Base-by-base conservation (phyloP, 2,113 vertebrate genomes). In the Phyllostomus discolor region DNA sequence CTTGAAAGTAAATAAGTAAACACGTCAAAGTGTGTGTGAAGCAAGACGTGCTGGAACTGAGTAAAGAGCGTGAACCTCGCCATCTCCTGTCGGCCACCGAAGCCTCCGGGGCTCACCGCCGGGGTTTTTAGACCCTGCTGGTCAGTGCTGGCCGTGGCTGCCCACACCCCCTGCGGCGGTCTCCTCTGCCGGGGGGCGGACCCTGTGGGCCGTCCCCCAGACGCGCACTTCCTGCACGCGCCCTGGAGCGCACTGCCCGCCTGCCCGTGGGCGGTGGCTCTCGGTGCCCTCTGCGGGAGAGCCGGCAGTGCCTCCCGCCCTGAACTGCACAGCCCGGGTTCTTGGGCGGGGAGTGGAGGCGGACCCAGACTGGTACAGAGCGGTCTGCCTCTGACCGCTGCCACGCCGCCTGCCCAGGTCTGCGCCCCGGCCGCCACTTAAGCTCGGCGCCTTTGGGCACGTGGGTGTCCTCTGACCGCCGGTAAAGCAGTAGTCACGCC, bases 221-320 rank as follows among this genome's bases (percentile, higher is more conserved):
- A 2, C 38, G 2, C 22, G 41, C 50, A 12, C 28, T 69, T 76
- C 19, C 83, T 15, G 0, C 1, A 0, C 5, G 19, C 54, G 78
- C 11, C 2, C 8, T 1, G 0, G n/a, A 62, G 73, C 11, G 0
- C 4, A 2, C 78, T 4, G 3, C 0, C 0, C 35, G 31, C 5
- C 0, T 62, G 78, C 14, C 35, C 7, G 2, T 10, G 52, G 54
- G 35, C 35, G 70, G 69, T 9, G 17, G 46, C 22, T 14, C 22
- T 19, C 15, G 1, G 10, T 5, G 33, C 22, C 20, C 5, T 43
- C 19, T 26, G 6, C 1, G 15, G 20, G 10, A 5, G 16, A 50
- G 73, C 11, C 28, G 28, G 59, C 57, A 35, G 24, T 4, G 43
- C 59, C 10, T 6, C 38, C 81, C 57, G 35, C 15, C 19, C 50